Evolutionary conservation across 2,888 invertebrate species (phyloP).

Genomic region (Acanthacorydalis orientalis): DNA sequence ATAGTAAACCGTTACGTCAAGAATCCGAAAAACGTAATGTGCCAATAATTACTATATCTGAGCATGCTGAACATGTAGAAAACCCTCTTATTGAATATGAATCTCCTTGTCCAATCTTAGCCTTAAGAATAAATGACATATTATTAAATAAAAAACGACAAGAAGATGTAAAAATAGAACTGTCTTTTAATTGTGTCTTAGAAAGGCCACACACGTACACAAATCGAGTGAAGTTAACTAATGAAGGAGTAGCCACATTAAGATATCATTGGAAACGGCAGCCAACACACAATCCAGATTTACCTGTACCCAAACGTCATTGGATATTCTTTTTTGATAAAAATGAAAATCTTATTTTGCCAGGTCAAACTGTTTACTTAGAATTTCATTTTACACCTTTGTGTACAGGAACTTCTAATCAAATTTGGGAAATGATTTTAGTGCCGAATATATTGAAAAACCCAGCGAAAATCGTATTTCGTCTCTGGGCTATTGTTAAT

Average conservation of each 20-base stretch:
- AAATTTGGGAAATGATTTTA: background rate
- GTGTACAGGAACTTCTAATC: background rate
- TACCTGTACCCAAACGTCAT: background rate
- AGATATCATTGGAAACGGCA: conserved; percentile 12
- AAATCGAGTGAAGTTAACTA: conserved; percentile 11
- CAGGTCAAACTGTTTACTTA: conserved; percentile 7
- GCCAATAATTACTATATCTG: background rate
- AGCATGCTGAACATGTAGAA: background rate
- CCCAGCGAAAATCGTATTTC: background rate
- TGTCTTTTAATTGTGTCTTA: background rate
- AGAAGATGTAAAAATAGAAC: no score
- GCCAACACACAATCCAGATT: background rate
- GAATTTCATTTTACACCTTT: conserved; percentile 9
- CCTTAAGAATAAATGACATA: background rate
- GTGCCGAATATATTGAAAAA: background rate
- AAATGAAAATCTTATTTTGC: conserved; percentile 9
- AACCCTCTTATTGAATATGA: background rate
- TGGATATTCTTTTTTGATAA: conserved; percentile 10
- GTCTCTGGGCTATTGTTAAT: background rate
- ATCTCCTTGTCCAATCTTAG: background rate
- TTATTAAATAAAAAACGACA: background rate
- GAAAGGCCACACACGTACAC: background rate
- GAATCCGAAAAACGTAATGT: background rate
- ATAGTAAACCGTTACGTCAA: no score
- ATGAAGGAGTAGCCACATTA: conserved; percentile 13